Base-by-base conservation (phyloP, 2,113 vertebrate species). In the Brachyhypopomus occidentalis region DNA sequence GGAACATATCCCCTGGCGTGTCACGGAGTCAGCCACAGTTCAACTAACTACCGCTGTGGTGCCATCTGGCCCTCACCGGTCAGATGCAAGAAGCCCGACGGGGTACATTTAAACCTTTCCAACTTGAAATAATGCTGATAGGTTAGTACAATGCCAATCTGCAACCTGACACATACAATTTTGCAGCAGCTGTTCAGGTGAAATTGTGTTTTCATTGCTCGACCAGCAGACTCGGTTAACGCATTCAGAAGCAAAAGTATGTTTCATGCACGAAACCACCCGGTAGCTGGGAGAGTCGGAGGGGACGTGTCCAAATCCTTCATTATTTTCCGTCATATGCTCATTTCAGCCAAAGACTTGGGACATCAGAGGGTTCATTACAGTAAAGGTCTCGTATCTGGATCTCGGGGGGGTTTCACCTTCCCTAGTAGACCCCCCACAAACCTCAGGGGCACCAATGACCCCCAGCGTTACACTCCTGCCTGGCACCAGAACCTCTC, bases 111-210 rank as follows among this genome's bases (percentile, higher is more conserved):
- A n/a, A 38, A 58, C 30, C 52, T 25, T 25, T 4, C 58, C 20
- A 52, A 20, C 45, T 64, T 45, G 11, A 27, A 41, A n/a, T 27
- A 20, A 41, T 64, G 20, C 45, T 59, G 48, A 63, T 64, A 38
- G 30, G 20, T 0, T 14, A 64, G 23, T 63, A n/a, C 2, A 63
- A 5, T 9, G 63, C 36, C 23, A 16, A 45, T 7, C 72, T 48
- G 63, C 8, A 67, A 69, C 73, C 62, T 69, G 79, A 74, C 60
- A 69, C 67, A 69, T 59, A 20, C 67, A 22, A 69, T 76, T 58
- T 23, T 27, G 30, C 59, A 69, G 59, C 48, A 23, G 45, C 63
- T 23, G 69, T 22, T 67, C 72, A 75, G 62, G 16, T 67, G 19
- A 19, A 38, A 60, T 74, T 19, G 30, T 58, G 8, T 56, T 45